Evolutionary conservation across 2,113 vertebrate genomes (phyloP), one percentile per base, ranked within the genome.

Genomic region (Neogale vison): DNA sequence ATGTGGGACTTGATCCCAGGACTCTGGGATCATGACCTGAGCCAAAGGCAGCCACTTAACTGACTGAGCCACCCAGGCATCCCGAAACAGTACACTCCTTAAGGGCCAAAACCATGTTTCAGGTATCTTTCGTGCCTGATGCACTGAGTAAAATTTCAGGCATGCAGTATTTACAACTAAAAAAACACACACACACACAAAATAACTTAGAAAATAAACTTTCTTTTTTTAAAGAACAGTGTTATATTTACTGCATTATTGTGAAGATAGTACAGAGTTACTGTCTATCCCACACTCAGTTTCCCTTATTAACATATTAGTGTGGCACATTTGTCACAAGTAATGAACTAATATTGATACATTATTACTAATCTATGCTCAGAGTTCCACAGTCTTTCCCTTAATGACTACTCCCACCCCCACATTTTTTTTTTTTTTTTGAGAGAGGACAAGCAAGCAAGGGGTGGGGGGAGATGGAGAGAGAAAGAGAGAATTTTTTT

Each of bases 211-310:
- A 71, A 72, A 88, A 77, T 61, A 93, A 65, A 45, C 12, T 21
- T 96, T 93, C 77, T 57, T 59, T 61, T 86, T 96, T 63, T 63
- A 6, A 45, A 45, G 69, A 90, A 45, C 26, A 82, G 11, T 82
- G 13, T 77, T 90, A 77, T 57, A 84, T 91, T 89, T 97, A 77
- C 7, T 84, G 79, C 96, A 77, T 89, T 89, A 77, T 13, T 90
- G 42, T 69, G 34, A 77, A 82, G 39, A 55, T 76, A 95, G 45
- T 57, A 61, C n/a, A 89, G 84, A 89, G 71, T 90, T 57, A 42
- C 59, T 89, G 1, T 65, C 57, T 93, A 1, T 59, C 29, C 45
- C 61, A 74, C 4, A 69, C 24, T 17, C 42, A 39, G n/a, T 92
- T 92, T 96, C 29, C 29, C 4, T 71, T 65, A n/a, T 79, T 93